phyloP scores from a whole-genome alignment of 2,113 vertebrate genomes.

The Hypomesus transpacificus region DNA sequence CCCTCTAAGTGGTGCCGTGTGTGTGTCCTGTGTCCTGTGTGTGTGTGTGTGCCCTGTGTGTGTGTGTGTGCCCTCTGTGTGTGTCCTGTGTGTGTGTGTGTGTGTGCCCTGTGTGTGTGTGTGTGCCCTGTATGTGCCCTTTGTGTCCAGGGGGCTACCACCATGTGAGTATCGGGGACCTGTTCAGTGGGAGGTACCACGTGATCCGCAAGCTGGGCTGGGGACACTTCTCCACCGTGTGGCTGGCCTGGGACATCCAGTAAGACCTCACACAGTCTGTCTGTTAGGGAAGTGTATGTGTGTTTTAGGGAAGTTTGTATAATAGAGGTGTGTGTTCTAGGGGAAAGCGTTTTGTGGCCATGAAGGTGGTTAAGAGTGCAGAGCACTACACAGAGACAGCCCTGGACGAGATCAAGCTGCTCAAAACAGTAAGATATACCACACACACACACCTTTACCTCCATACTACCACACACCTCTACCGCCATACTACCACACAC shows the following conservation, averaged over 20 bases:
- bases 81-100: too few species aligned
- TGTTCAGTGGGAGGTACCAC: slow-evolving; percentile 90
- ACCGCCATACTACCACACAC: too few species aligned
- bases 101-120: too few species aligned
- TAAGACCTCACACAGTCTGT: slow-evolving; percentile 60
- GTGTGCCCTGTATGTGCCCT: too few species aligned
- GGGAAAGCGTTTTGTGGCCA: slow-evolving; percentile 91
- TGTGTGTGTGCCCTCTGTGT: neutral
- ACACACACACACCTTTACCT: neutral
- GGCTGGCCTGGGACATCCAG: slow-evolving; percentile 98
- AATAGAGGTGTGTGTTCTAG: slow-evolving; percentile 57
- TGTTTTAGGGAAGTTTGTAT: neutral
- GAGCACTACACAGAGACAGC: slow-evolving; percentile 99
- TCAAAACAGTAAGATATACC: slow-evolving; percentile 82
- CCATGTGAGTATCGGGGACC: slow-evolving; percentile 94
- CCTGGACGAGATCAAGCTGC: slow-evolving; percentile 92
- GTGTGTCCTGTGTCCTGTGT: too few species aligned
- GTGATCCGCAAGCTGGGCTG: slow-evolving; percentile 97
- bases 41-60: too few species aligned
- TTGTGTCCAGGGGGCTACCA: slow-evolving; percentile 85
- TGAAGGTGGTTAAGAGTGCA: slow-evolving; percentile 99
- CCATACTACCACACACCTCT: too few species aligned
- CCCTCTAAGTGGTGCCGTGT: too few species aligned
- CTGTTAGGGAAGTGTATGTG: neutral
- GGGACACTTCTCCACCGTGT: slow-evolving; percentile 98